Evolutionary conservation across 2,888 invertebrate species (phyloP), one percentile per base, ranked within the genome.

Genomic region (Drosophila antonietae): DNA sequence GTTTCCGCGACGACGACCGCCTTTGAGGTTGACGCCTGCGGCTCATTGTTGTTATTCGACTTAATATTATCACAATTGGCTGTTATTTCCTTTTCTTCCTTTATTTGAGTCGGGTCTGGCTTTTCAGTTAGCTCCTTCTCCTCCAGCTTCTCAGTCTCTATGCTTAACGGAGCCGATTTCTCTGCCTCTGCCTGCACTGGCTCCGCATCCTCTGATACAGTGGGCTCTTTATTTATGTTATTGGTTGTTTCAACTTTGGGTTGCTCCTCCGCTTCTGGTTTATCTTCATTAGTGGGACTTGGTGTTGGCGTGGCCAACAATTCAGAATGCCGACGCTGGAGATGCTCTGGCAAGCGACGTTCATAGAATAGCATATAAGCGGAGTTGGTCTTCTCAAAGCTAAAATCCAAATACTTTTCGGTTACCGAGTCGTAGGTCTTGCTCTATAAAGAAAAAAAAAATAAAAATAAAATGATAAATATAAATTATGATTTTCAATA

Each of bases 311-410:
- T 89, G 0, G 80, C 89, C 53, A 88, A 59, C 35, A 90, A 59
- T 69, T 90, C 88, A 2, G 93, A 93, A 83, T 94, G 91, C 2
- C 90, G 83, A 9, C 90, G 88, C 67, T 90, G 90, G 57, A 91
- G 78, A 59, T 91, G 90, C 33, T 94, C 84, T 94, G 92, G 84
- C 59, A 91, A 94, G 75, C 96, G 96, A 85, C 97, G 95, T 92
- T 98, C 98, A 93, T 98, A 98, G 93, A 98, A 98, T 83, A 98
- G 92, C 98, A 98, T 98, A 93, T 98, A 98, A 1, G 98, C 98
- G 90, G 98, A 98, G 93, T 98, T 98, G 3, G 98, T 98, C 94
- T 98, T 98, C 93, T 98, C 98, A 92, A 98, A 98, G 87, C 98
- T 98, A 91, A 98, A 98, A 92, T 98, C 98, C 96, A 98, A 97